Evolutionary conservation across 2,797 vertebrate genomes (phyloP).

Genomic region (Ptychadena robeensis): DNA sequence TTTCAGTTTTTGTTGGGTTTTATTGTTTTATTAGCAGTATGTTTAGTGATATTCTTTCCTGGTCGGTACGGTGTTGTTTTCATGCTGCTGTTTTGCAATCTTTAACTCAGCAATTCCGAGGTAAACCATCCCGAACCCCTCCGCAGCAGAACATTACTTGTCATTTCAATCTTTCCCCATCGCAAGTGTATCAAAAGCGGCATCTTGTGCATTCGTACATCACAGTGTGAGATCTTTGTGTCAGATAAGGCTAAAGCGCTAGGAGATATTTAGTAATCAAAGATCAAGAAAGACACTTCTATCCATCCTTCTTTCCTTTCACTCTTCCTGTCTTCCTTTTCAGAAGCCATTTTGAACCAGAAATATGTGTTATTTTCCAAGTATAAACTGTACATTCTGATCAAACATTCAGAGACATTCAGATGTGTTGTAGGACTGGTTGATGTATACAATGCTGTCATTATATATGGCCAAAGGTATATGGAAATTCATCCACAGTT

Average conservation of each 20-base stretch:
- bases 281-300: neutral
- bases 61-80: neutral
- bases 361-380: no score
- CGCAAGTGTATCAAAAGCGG: neutral
- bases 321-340: neutral
- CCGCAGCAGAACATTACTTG: neutral
- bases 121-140: neutral
- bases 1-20: neutral
- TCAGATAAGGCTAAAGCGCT: neutral
- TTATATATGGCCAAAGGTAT: neutral
- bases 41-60: neutral
- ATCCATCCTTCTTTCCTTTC: no score
- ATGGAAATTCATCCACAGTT: neutral
- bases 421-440: no score
- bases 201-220: neutral
- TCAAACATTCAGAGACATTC: no score
- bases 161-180: neutral
- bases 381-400: no score
- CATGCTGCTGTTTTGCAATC: neutral
- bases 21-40: neutral
- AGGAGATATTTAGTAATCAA: neutral
- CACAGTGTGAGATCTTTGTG: constrained; percentile 19
- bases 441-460: no score
- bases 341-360: no score
- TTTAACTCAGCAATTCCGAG: neutral